Evolutionary conservation across 2,888 invertebrate genomes (phyloP), one percentile per base, ranked within the genome.

Genomic region (Drosophila ustulata): DNA sequence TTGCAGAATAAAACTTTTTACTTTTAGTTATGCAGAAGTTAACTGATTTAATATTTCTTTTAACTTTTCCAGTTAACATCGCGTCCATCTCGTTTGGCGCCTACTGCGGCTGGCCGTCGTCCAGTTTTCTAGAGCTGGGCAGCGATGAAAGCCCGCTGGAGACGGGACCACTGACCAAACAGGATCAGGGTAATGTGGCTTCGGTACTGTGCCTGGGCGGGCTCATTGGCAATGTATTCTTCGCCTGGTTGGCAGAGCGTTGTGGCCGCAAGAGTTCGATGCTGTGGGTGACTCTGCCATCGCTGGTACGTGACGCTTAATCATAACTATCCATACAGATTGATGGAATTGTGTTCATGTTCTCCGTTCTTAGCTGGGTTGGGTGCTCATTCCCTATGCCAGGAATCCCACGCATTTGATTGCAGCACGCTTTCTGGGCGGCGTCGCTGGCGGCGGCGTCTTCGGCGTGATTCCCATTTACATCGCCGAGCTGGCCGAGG

Each of bases 151-250:
- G 91, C 37, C 91, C 91, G 0, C 55, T 92, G 46, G 75, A 81
- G n/a, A 74, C 89, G 4, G 92, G 92, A 3, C 89, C 91, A 0
- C 58, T 92, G 57, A 84, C 72, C 3, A 64, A 69, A 39, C 78
- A 82, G n/a, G 90, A 92, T 59, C 82, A 85, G 26, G 92, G 92
- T 7, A 92, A 91, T 91, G 90, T 92, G n/a, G 91, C 90, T 0
- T 85, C 92, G 0, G 82, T 88, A 3, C 69, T 92, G 0, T 91
- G 92, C 23, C 47, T 92, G 37, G 92, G 93, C 0, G 92, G 91
- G 0, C 32, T 90, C 0, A 7, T 90, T 5, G 92, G 93, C 9
- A 91, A 89, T 6, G 50, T 91, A 4, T 65, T 92, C 4, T 92
- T 89, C 34, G 86, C 90, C 0, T 92, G 92, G 91, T 57, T 88